Evolutionary conservation across 2,113 vertebrate species (phyloP), one percentile per base, ranked within the genome.

Genomic region (Aspidoscelis tigris): DNA sequence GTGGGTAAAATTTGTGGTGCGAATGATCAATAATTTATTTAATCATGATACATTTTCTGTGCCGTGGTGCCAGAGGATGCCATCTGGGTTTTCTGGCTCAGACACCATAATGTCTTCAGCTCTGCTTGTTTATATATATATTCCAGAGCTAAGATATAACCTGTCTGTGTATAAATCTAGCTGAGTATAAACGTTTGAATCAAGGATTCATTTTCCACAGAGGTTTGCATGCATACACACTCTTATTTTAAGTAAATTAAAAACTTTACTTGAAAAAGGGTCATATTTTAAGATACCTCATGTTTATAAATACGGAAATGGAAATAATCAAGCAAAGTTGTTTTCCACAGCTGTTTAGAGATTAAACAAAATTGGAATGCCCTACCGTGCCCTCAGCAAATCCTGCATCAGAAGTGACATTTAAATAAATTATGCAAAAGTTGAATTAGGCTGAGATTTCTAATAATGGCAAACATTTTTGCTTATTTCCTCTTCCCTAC

Each of bases 401-500:
- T 33, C 71, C 53, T 47, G 72, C 81, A 75, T 66, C 81, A 39
- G 43, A 75, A 76, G 10, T 68, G 81, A 76, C 61, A 53, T 83
- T 75, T 76, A 53, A 76, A 73, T 74, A 82, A 82, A 66, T 50
- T 66, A 83, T 76, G 72, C 73, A 76, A 83, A 80, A 66, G 43
- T 66, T 66, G 58, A 75, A 76, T 83, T 83, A 33, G 58, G 75
- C 26, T 50, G 43, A 83, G 50, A 26, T 75, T 33, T 53, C 58
- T 76, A 66, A 83, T 76, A 39, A 76, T 74, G 41, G 71, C 58
- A 76, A 76, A 76, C 26, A 24, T 68, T 79, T 47, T n/a, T 16
- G 43, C 44, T 65, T 83, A 39, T 82, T 82, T 41, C 58, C 50
- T 5, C 11, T 83, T 33, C 24, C 26, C 10, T 14, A 22, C 5